phyloP scores from a whole-genome alignment of 1,140 invertebrate genomes.

The Steinernema feltiae region DNA sequence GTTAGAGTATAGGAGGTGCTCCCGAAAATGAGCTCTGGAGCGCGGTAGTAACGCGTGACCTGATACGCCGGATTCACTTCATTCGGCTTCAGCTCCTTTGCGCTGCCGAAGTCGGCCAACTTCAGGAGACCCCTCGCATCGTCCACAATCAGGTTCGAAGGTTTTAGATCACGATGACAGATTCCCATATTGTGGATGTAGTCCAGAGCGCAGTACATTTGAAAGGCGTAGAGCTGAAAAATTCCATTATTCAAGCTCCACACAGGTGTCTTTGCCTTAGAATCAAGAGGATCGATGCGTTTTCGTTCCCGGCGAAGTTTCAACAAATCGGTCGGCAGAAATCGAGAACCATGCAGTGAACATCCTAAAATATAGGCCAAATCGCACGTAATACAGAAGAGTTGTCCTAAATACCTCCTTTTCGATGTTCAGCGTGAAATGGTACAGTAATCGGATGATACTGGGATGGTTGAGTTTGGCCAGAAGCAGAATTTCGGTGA shows the following conservation, averaged over 20 bases:
- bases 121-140: conserved; percentile 18
- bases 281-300: conserved; percentile 30
- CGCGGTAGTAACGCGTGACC: conserved; percentile 36
- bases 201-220: not conserved
- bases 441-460: conserved; percentile 23
- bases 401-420: not conserved
- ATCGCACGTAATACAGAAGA: not conserved
- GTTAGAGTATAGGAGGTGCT: conserved; percentile 24
- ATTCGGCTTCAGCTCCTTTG: conserved; percentile 17
- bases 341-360: conserved; percentile 32
- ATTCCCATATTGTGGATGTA: not conserved
- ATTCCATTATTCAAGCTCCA: not conserved
- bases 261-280: conserved; percentile 22
- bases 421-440: not conserved
- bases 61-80: conserved; percentile 16
- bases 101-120: conserved; percentile 38
- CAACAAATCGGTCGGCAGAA: conserved; percentile 28
- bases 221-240: conserved; percentile 19
- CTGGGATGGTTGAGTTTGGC: conserved; percentile 17
- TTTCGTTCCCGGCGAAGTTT: conserved; percentile 24
- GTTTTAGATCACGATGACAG: conserved; percentile 32
- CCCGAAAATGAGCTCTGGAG: conserved; percentile 33
- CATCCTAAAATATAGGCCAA: conserved; percentile 7
- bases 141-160: conserved; percentile 33
- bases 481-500: conserved; percentile 18